phyloP scores from a whole-genome alignment of 2,888 invertebrate species.

The Epinotia demarniana region DNA sequence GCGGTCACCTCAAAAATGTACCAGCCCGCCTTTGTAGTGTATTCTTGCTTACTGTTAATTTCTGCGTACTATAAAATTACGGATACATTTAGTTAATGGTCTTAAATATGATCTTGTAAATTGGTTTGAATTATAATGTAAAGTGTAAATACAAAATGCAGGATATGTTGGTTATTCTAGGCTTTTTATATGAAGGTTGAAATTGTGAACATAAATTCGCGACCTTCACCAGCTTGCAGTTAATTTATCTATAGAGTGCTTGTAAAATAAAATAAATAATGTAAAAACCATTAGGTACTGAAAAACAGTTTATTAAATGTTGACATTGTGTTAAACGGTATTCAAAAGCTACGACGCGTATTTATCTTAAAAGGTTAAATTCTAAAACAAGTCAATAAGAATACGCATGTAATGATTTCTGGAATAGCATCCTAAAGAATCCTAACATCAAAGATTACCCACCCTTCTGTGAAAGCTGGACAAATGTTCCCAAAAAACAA shows the following conservation, averaged over 20 bases:
- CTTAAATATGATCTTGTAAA: constrained; percentile 34
- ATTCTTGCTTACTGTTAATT: constrained; percentile 25
- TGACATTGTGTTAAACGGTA: not conserved
- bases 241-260: too few species aligned
- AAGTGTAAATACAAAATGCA: constrained; percentile 4
- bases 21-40: constrained; percentile 37
- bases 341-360: not conserved
- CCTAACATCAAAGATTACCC: not conserved
- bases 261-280: too few species aligned
- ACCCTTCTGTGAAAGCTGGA: not conserved
- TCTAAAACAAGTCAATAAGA: not conserved
- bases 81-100: constrained; percentile 14
- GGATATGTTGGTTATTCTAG: not conserved
- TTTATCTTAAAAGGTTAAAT: not conserved
- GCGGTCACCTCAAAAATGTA: constrained; percentile 34
- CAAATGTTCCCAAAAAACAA: not conserved
- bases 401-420: not conserved
- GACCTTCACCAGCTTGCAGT: not conserved
- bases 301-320: not conserved
- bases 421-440: not conserved
- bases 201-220: not conserved
- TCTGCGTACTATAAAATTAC: constrained; percentile 24
- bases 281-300: not conserved
- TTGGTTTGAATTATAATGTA: constrained; percentile 24
- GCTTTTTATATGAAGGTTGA: not conserved